Percentiles rank a stretch among this genome's conserved stretches.
These are phyloP conservation scores for Petrocephalus schoutedeni DNA, from an alignment of 2,797 vertebrate species.

Conservation along the genomic window DNA sequence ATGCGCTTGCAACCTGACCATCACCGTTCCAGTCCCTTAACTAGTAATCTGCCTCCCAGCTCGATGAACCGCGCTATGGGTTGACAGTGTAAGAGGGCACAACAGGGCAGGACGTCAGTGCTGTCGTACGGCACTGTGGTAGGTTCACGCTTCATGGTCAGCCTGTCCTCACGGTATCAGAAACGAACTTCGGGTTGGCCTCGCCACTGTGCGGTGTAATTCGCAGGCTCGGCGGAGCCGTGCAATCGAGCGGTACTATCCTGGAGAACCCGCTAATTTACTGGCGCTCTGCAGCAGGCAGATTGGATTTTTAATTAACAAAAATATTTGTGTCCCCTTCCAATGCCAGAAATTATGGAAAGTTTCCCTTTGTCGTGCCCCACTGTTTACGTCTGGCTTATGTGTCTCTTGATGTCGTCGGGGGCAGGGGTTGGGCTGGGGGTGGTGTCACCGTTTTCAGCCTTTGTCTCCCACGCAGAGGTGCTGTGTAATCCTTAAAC, in stretches of 20 bases:
- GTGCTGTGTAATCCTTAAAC: not conserved
- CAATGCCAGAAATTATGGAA: not conserved
- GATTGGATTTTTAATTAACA: slow-evolving; percentile 20
- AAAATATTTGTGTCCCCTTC: slow-evolving; percentile 15
- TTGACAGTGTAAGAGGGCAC: not conserved
- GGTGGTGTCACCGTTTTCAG: not conserved
- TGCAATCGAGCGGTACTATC: not conserved
- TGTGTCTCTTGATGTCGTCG: not conserved
- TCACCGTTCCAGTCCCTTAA: not conserved
- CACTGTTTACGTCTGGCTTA: not conserved
- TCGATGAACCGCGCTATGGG: not conserved
- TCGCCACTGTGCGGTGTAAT: not conserved
- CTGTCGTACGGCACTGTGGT: not conserved
- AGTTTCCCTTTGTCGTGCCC: not conserved
- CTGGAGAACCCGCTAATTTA: slow-evolving; percentile 16
- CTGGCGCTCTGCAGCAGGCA: not conserved
- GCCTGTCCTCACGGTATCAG: not conserved
- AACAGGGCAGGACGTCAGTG: not conserved
- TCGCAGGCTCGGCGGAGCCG: not conserved
- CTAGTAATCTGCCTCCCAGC: not conserved
- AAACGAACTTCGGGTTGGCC: not conserved
- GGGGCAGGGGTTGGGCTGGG: no score
- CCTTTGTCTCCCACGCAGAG: not conserved
- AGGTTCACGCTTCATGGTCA: slow-evolving; percentile 8
- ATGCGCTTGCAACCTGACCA: not conserved